Evolutionary conservation across 1,140 invertebrate genomes (phyloP).

Genomic region (Drosophila nebulosa): DNA sequence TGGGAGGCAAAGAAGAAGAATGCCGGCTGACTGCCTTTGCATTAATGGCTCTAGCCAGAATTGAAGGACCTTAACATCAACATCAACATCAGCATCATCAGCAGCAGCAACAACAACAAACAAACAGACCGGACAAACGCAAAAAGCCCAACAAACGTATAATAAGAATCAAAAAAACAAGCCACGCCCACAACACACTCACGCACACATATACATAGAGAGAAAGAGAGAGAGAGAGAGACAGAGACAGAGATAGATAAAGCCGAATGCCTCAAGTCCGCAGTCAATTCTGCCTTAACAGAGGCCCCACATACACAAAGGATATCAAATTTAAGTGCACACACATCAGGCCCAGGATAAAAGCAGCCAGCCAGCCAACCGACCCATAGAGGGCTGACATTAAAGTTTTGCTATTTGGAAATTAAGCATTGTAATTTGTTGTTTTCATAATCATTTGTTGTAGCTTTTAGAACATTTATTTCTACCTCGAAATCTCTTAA

Average conservation of each 20-base stretch:
- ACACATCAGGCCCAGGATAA: slow-evolving; percentile 23
- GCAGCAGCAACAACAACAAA: slow-evolving; percentile 51
- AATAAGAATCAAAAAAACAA: slow-evolving; percentile 40
- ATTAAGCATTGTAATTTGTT: neutral
- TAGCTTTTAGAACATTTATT: too few relatives aligned
- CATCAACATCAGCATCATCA: slow-evolving; percentile 19
- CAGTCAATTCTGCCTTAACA: slow-evolving; percentile 38
- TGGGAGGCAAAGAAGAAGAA: neutral
- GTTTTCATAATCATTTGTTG: too few relatives aligned
- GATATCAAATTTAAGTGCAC: slow-evolving; percentile 77
- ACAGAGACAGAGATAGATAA: neutral
- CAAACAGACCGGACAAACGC: slow-evolving; percentile 56
- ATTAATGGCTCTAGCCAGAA: slow-evolving; percentile 58
- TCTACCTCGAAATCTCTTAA: too few relatives aligned
- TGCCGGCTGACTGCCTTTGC: slow-evolving; percentile 41
- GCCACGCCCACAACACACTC: slow-evolving; percentile 29
- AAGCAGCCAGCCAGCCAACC: slow-evolving; percentile 16
- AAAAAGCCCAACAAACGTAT: slow-evolving; percentile 46
- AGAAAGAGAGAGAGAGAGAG: neutral
- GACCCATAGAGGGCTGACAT: slow-evolving; percentile 9
- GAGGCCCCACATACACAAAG: slow-evolving; percentile 50
- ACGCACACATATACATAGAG: neutral
- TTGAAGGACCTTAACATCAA: neutral
- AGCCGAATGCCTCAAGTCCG: slow-evolving; percentile 50
- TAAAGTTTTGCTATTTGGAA: slow-evolving; percentile 31